Evolutionary conservation across 2,113 vertebrate genomes (phyloP).

Genomic region (Gymnocephalus cernua): DNA sequence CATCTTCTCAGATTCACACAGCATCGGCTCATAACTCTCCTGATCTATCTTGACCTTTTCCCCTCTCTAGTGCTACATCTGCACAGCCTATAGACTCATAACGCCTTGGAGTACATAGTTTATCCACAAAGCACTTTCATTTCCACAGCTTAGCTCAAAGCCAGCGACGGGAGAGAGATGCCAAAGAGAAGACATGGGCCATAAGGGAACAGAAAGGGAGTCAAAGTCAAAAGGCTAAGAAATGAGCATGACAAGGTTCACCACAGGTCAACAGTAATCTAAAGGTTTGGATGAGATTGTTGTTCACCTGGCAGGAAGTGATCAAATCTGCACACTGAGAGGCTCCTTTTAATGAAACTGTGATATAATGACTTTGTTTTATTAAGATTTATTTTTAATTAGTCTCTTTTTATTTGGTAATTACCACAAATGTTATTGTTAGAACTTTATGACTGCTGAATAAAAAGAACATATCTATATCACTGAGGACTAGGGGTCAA

Average conservation of each 20-base stretch:
- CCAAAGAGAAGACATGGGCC: constrained; percentile 34
- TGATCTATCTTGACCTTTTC: constrained; percentile 50
- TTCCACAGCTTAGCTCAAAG: constrained; percentile 66
- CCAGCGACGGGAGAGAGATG: constrained; percentile 16
- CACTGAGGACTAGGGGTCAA: background rate
- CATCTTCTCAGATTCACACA: constrained; percentile 6
- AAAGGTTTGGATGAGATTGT: constrained; percentile 16
- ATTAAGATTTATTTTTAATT: background rate
- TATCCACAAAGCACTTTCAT: constrained; percentile 64
- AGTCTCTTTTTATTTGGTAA: background rate
- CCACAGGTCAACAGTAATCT: constrained; percentile 15
- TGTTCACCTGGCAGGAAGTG: constrained; percentile 20
- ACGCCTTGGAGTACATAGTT: constrained; percentile 28
- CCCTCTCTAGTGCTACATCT: constrained; percentile 50
- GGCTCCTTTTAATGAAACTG: background rate
- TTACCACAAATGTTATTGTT: background rate
- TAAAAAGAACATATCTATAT: background rate
- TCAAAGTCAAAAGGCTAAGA: constrained; percentile 26
- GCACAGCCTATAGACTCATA: constrained; percentile 46
- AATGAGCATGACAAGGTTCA: background rate
- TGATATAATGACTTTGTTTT: background rate
- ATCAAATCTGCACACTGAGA: constrained; percentile 20
- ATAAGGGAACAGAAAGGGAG: constrained; percentile 34
- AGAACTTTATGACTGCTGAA: background rate
- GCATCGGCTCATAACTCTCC: background rate